Conservation (phyloP, 2,888 invertebrate genomes). For the Iphiclides podalirius region DNA sequence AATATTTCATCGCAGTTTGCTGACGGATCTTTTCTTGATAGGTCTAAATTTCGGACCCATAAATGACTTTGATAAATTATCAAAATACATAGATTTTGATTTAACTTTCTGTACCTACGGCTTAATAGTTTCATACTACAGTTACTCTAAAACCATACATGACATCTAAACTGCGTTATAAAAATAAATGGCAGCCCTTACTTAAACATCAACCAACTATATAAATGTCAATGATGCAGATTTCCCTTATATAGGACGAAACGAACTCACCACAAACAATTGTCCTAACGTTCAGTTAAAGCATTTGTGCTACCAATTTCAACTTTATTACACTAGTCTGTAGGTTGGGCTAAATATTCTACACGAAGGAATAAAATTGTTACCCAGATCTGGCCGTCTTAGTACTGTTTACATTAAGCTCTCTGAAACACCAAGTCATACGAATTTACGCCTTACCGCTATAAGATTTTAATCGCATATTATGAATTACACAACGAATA, state of each 20-base stretch:
- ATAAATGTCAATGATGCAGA: constrained; percentile 53
- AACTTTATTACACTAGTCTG: not conserved
- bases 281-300: constrained; percentile 24
- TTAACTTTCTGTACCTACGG: too few species aligned
- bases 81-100: too few species aligned
- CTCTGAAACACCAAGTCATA: not conserved
- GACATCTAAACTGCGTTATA: not conserved
- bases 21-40: too few species aligned
- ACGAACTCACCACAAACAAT: constrained; percentile 35
- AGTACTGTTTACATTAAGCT: constrained; percentile 11
- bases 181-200: constrained; percentile 20
- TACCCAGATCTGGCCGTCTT: constrained; percentile 5
- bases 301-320: constrained; percentile 15
- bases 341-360: not conserved
- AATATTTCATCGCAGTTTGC: too few species aligned
- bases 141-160: too few species aligned
- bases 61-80: too few species aligned
- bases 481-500: not conserved
- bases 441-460: constrained; percentile 1
- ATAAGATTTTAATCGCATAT: not conserved
- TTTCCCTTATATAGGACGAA: constrained; percentile 56
- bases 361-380: not conserved
- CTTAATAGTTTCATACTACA: too few species aligned
- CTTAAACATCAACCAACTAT: constrained; percentile 24
- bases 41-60: too few species aligned